phyloP scores from a whole-genome alignment of 2,113 vertebrate species.

The Serilophus lunatus region DNA sequence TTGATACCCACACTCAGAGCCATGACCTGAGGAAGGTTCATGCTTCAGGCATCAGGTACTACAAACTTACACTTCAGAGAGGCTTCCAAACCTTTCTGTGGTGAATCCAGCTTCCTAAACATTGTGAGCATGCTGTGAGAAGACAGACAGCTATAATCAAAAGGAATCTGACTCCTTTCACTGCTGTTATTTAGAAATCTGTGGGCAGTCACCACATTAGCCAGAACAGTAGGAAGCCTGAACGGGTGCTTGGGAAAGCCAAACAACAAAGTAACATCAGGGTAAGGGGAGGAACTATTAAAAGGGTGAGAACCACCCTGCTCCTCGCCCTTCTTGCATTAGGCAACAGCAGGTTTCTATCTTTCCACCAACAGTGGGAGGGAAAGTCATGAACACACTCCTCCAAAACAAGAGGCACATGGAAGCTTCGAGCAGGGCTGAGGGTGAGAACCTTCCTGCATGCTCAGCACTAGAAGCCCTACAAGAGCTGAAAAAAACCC shows the following conservation, averaged over 20 bases:
- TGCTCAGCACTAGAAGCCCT: background rate
- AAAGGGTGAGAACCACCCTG: background rate
- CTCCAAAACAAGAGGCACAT: background rate
- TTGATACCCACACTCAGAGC: background rate
- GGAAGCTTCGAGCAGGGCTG: background rate
- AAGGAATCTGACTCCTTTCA: background rate
- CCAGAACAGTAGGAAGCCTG: background rate
- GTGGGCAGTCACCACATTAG: background rate
- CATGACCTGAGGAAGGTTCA: background rate
- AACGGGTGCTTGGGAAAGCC: conserved; percentile 7
- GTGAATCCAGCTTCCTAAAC: background rate
- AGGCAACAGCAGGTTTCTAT: background rate
- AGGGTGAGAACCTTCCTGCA: fast-evolving
- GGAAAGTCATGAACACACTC: background rate
- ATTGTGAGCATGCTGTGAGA: background rate
- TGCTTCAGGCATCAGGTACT: background rate
- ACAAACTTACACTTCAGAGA: background rate
- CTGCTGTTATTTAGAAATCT: background rate
- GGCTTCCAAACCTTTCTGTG: background rate
- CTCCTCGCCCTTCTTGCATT: background rate
- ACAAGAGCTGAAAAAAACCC: background rate
- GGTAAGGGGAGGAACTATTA: background rate
- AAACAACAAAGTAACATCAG: background rate
- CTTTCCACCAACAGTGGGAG: background rate
- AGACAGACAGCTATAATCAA: background rate